A percentile compares a stretch with the other conserved stretches of the same genome.
These are phyloP conservation scores for Eilema depressum DNA, from an alignment of 2,888 invertebrate genomes.

Conservation along the genomic window DNA sequence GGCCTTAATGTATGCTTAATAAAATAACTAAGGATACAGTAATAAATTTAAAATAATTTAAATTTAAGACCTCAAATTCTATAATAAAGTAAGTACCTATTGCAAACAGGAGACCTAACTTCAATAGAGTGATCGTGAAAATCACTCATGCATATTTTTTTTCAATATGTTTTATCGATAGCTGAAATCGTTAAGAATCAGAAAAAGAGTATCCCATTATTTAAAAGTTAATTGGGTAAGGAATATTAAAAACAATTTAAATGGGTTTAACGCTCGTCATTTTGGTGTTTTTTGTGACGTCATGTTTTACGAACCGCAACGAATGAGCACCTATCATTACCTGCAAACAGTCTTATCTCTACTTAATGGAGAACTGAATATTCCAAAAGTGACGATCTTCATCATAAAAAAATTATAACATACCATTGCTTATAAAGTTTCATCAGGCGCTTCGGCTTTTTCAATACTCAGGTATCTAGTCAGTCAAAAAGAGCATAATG, in stretches of 20 bases:
- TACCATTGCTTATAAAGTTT: slow-evolving; percentile 12
- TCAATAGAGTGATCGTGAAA: neutral
- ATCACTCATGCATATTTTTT: too few species aligned
- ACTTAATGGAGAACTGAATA: neutral
- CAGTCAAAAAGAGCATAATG: neutral
- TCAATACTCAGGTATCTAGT: neutral
- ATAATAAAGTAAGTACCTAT: too few species aligned
- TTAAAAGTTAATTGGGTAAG: neutral
- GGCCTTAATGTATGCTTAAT: too few species aligned
- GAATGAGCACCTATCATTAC: too few species aligned
- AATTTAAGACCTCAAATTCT: neutral
- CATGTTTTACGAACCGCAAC: too few species aligned
- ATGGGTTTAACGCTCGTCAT: too few species aligned
- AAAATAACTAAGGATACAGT: neutral
- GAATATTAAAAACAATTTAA: too few species aligned
- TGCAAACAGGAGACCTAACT: neutral
- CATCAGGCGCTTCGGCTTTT: slow-evolving; percentile 9
- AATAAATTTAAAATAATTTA: neutral
- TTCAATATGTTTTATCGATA: too few species aligned
- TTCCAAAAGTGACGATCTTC: neutral
- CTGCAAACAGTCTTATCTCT: neutral
- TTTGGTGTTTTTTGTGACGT: too few species aligned
- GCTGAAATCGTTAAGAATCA: too few species aligned
- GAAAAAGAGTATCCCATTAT: neutral
- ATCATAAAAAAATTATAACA: neutral